Evolutionary conservation across 2,113 vertebrate species (phyloP).

Genomic region (Phasianus colchicus): DNA sequence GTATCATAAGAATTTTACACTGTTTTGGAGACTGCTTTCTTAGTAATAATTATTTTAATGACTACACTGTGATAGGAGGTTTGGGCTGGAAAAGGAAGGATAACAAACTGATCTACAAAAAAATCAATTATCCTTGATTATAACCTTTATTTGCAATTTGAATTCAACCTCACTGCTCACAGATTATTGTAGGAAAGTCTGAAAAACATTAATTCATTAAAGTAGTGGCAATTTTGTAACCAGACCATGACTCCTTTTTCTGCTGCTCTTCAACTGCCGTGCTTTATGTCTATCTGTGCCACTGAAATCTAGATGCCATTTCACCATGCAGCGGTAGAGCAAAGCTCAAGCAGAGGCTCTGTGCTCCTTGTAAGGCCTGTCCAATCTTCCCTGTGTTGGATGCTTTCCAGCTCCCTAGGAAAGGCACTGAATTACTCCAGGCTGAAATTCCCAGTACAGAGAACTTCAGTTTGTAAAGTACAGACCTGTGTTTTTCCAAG

Average conservation of each 20-base stretch:
- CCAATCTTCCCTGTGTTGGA: background rate
- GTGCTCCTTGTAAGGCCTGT: background rate
- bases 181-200: background rate
- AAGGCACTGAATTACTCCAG: background rate
- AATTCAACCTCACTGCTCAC: background rate
- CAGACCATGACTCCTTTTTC: background rate
- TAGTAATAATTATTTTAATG: background rate
- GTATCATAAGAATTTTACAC: background rate
- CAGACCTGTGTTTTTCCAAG: background rate
- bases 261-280: background rate
- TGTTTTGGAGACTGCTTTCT: background rate
- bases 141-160: background rate
- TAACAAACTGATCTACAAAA: background rate
- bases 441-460: background rate
- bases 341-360: background rate
- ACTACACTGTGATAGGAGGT: background rate
- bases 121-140: background rate
- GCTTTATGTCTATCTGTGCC: background rate
- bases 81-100: background rate
- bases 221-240: background rate
- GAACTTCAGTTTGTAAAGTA: background rate
- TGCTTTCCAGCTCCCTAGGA: background rate
- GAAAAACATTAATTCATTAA: background rate
- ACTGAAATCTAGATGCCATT: background rate
- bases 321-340: rapidly evolving